Percentiles rank a stretch among this genome's conserved stretches.
phyloP scores from a whole-genome alignment of 2,113 vertebrate species.

The Microtus pennsylvanicus region DNA sequence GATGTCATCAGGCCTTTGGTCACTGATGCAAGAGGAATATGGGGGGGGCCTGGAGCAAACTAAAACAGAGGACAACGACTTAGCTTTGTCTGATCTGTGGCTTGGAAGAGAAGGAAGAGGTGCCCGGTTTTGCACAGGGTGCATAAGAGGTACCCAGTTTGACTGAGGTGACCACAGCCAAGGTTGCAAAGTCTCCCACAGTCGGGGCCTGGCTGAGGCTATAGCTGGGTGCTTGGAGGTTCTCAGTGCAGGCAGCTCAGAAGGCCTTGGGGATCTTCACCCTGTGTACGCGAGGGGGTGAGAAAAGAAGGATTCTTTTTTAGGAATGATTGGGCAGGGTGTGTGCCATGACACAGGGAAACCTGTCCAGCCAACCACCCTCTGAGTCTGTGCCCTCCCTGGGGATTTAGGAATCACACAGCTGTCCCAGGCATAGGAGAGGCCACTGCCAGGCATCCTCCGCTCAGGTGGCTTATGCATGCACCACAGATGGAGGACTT shows the following conservation, averaged over 20 bases:
- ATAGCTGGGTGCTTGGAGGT: background rate
- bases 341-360: background rate
- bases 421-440: background rate
- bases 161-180: accelerated
- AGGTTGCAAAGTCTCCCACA: background rate
- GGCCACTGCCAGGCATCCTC: accelerated
- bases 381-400: background rate
- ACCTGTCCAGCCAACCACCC: background rate
- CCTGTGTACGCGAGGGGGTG: background rate
- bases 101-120: background rate
- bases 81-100: too few species aligned
- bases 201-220: background rate
- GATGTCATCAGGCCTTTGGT: background rate
- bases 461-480: background rate
- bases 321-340: background rate
- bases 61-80: background rate
- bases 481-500: background rate
- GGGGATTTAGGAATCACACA: background rate
- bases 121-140: too few species aligned
- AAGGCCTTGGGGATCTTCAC: accelerated
- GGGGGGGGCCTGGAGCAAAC: background rate
- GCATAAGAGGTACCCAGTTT: background rate
- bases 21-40: too few species aligned
- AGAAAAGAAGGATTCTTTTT: background rate
- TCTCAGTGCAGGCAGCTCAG: accelerated